Conservation (phyloP, 23 tunicate species). For the Trididemnum nubilum region DNA sequence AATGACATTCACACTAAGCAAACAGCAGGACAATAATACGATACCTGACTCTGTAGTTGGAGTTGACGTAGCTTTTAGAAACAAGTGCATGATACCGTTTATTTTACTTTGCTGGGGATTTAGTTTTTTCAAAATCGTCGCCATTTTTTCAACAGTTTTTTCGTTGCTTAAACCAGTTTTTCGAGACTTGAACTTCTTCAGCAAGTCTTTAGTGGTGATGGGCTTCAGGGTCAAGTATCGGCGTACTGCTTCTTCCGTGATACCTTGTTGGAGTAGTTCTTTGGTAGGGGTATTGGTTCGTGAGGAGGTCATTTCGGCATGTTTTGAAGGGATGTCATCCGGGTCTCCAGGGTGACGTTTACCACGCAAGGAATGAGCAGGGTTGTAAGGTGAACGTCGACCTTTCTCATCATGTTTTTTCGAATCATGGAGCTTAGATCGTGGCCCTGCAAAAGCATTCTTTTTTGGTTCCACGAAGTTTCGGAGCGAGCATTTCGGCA, state of each 20-base stretch:
- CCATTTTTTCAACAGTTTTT: conserved; percentile 64
- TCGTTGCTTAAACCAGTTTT: conserved; percentile 76
- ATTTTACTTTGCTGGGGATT: conserved; percentile 73
- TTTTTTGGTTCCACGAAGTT: no score
- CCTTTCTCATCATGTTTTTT: conserved; percentile 57
- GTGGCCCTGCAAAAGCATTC: not conserved
- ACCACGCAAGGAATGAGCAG: conserved; percentile 24
- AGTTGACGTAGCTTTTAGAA: conserved; percentile 55
- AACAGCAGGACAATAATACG: no score
- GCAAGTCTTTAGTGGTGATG: conserved; percentile 76
- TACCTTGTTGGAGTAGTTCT: conserved; percentile 41
- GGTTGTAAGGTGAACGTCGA: conserved; percentile 39
- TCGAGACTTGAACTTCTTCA: conserved; percentile 79
- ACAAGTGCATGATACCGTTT: conserved; percentile 83
- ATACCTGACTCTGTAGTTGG: conserved; percentile 80
- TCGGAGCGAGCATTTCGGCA: no score
- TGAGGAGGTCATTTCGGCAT: conserved; percentile 22
- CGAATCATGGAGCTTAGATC: conserved; percentile 41
- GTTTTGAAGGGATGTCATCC: conserved; percentile 33
- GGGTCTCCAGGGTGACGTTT: conserved; percentile 55
- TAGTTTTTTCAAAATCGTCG: conserved; percentile 54
- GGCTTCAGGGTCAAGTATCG: conserved; percentile 80
- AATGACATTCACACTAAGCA: no score
- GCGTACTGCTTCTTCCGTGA: conserved; percentile 75
- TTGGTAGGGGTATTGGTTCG: conserved; percentile 52